Evolutionary conservation across 2,113 vertebrate species (phyloP), one percentile per base, ranked within the genome.

Genomic region (Pygoscelis antarcticus): DNA sequence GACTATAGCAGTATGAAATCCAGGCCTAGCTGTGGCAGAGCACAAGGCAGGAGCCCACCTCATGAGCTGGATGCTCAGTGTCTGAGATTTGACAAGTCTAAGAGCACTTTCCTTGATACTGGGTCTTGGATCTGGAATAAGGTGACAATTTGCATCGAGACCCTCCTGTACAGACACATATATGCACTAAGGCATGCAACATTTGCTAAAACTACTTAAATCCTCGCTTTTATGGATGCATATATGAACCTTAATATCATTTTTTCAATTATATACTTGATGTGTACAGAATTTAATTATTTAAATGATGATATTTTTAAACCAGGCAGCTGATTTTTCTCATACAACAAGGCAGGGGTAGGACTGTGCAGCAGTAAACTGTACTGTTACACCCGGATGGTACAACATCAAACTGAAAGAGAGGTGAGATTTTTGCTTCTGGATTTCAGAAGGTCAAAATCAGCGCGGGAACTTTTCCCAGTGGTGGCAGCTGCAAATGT

Each of bases 401-500:
- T 78, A 55, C 20, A 72, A 83, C 5, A 54, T 74, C n/a, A 83
- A 83, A 38, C 47, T 64, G 75, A 86, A n/a, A 87, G 76, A 79
- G 38, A 78, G 38, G 82, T 58, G 60, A 90, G 23, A 29, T 77
- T 92, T 94, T 87, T 95, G 72, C 44, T 92, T 87, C 81, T 95
- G 83, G 72, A 89, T 42, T 91, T 94, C 8, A 95, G 91, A 93
- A 89, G 89, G 87, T 95, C 87, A 93, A 94, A 90, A 77, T 83
- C 49, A 72, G 14, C 36, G 60, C 3, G 21, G 80, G 65, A 96
- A 87, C 57, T 69, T 92, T 91, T 89, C 90, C 89, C 81, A 69
- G 89, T 42, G 57, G 94, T 72, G 62, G 17, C 83, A 92, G 86
- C 80, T 91, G 94, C 74, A 97, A 96, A 96, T 92, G 91, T 96